A percentile compares a stretch with the other conserved stretches of the same genome.
Evolutionary conservation across 2,888 invertebrate genomes (phyloP).

Genomic region (Sinopyrophorus schimmeli): DNA sequence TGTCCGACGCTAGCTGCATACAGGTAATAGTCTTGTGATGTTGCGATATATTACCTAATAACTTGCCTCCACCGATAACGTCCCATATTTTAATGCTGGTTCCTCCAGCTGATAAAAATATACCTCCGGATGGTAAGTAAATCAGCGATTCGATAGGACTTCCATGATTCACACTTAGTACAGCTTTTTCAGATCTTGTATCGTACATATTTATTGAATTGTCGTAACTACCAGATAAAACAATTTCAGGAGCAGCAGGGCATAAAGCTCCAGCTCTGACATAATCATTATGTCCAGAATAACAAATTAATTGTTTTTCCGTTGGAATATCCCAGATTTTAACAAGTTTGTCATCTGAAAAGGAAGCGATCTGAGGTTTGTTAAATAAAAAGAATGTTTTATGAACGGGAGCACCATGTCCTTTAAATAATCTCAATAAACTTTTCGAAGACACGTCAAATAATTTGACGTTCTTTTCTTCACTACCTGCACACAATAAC

Average conservation of each 20-base stretch:
- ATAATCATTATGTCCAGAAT: conserved; percentile 76
- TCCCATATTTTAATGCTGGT: conserved; percentile 94
- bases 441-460: conserved; percentile 87
- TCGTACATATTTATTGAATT: conserved; percentile 87
- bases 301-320: conserved; percentile 71
- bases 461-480: conserved; percentile 82
- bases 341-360: conserved; percentile 88
- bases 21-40: conserved; percentile 97
- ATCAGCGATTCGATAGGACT: conserved; percentile 87
- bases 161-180: conserved; percentile 80
- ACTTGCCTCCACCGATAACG: conserved; percentile 81
- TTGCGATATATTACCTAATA: conserved; percentile 81
- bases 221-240: conserved; percentile 89
- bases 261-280: conserved; percentile 82
- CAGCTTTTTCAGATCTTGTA: conserved; percentile 69
- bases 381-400: conserved; percentile 80
- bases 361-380: conserved; percentile 79
- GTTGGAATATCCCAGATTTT: conserved; percentile 90
- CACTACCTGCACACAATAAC: conserved; percentile 86
- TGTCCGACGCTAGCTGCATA: conserved; percentile 78
- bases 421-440: conserved; percentile 81
- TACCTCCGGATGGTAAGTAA: conserved; percentile 85
- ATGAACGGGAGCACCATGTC: conserved; percentile 80
- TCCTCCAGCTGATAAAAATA: conserved; percentile 91
- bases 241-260: conserved; percentile 72